Base-by-base conservation (phyloP, 35 echinoderm and acorn worm genomes). In the Eucidaris tribuloides region DNA sequence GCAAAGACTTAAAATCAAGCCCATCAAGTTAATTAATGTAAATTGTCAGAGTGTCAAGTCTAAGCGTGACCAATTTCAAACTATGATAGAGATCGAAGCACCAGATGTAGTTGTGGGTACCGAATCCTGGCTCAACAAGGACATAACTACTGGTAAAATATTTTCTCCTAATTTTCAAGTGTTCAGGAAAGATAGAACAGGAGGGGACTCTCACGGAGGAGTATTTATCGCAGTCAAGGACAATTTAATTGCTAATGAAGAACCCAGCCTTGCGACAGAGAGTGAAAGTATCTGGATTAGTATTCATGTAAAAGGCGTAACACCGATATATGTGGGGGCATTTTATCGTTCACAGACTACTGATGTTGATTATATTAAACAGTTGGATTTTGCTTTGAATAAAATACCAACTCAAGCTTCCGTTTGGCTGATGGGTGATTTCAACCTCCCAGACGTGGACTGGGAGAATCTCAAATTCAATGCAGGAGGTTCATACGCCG, bases 371-470 rank as follows among this genome's bases (percentile, higher is more conserved):
- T 87, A 87, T 45, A 83, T 88, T 33, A 78, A 65, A 35, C 13
- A 76, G 14, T 55, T 83, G 31, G 78, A 84, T 20, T 25, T 2
- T 88, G 43, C 80, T 46, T 48, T 93, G 46, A 84, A 57, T 46
- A 88, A 89, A 46, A 78, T 87, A 24, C 78, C 79, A 37, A 31
- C 50, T 32, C 74, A 88, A 62, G 91, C 84, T 25, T 77, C 84
- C 20, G 33, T 93, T 50, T 93, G 84, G 91, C 60, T 93, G 19
- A 17, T 84, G 18, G 91, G 91, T 4, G 91, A 88, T 60, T 93
- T 93, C 64, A 93, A 80, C 35, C 85, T 93, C 31, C 87, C 79
- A 25, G 85, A 88, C 65, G 52, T 92, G 30, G 63, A 74, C 14
- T 93, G 84, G 56, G 66, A 62, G 20, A 89, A 65, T 36, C 46